A percentile compares a stretch with the other conserved stretches of the same genome.
phyloP scores from a whole-genome alignment of 2,888 invertebrate genomes.

The Chydorus sphaericus region DNA sequence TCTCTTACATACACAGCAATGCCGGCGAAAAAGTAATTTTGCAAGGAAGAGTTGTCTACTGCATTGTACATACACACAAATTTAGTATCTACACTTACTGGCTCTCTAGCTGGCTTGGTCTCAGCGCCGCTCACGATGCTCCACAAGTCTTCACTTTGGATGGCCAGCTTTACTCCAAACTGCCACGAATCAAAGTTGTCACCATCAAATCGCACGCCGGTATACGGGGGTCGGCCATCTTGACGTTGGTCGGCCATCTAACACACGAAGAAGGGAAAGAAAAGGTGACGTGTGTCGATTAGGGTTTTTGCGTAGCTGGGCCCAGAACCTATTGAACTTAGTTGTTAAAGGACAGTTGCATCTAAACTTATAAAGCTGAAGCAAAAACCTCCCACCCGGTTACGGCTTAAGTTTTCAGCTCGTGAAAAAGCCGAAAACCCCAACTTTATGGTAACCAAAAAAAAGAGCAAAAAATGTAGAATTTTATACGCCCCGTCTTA shows the following conservation, averaged over 20 bases:
- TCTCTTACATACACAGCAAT: no score
- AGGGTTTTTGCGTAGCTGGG: neutral
- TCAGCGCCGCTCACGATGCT: neutral
- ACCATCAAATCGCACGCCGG: neutral
- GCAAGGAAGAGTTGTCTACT: no score
- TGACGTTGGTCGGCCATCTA: neutral
- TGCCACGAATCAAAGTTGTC: neutral
- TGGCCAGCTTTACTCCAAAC: neutral
- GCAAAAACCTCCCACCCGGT: no score
- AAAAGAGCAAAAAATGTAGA: no score
- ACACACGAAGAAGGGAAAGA: neutral
- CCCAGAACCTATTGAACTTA: neutral
- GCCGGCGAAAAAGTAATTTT: no score
- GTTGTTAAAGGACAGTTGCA: no score
- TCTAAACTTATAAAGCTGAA: no score
- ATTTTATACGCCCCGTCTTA: no score
- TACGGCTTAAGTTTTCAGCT: no score
- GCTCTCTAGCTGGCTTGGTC: neutral
- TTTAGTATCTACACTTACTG: neutral
- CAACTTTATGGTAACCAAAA: no score
- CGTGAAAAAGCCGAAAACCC: no score
- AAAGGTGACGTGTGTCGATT: neutral
- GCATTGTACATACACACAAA: no score
- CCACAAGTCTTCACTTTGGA: slow-evolving; percentile 1
- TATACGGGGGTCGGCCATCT: neutral